Evolutionary conservation across 1,140 invertebrate genomes (phyloP), one percentile per base, ranked within the genome.

Genomic region (Melipona quadrifasciata): DNA sequence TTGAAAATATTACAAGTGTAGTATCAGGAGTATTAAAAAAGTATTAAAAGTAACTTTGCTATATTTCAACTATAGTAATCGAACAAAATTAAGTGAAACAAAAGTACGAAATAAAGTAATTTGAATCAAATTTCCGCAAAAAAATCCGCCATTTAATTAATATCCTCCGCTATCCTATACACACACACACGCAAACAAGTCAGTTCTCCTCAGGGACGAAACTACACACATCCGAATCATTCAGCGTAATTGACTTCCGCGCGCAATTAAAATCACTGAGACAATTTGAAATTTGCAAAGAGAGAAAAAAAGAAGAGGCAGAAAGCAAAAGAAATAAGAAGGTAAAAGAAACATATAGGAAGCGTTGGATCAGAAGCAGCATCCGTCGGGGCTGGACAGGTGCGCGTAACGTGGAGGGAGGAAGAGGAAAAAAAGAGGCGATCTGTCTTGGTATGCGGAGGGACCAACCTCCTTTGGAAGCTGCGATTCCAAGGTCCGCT

Each of bases 371-470:
- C 82, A 73, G 77, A 84, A 31, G 82, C 80, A 86, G 39, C 61
- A 79, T 84, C 81, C 83, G 80, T 86, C 84, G 71, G 73, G 47
- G 72, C 79, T 78, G 90, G 86, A 91, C 90, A 91, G 90, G 90
- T 91, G 90, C 85, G 85, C 81, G 82, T 88, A 82, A 88, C 85
- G 57, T 27, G 84, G 34, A 84, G 64, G 76, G 57, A 73, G 85
- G 76, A 75, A 64, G 80, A 65, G 61, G 74, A 76, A 85, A 85
- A 47, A 87, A 89, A 89, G 82, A 86, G 89, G 86, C 78, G 89
- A 91, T 91, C 86, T 86, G 91, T 92, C 91, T 90, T 90, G 91
- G 91, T 91, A 91, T 91, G 90, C 88, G 87, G 78, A 83, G 88
- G 90, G 85, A 84, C 80, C 89, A 91, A 89, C 76, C 86, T 89